Base-by-base conservation (phyloP, 2,888 invertebrate species). In the Sinelater perroti region DNA sequence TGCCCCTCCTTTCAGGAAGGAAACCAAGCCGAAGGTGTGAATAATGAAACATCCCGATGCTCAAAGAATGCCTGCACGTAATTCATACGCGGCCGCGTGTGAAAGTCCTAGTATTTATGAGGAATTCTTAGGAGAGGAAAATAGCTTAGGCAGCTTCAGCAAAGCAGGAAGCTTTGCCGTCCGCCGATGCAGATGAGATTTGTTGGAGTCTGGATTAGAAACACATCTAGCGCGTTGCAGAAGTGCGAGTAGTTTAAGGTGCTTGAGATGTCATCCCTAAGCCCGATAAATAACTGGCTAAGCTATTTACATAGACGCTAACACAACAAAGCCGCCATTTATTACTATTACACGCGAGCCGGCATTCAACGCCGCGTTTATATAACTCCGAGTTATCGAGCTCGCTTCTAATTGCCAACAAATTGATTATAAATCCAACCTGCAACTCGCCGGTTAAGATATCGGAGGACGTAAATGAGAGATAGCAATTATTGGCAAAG, bases 391-490 rank as follows among this genome's bases (percentile, higher is more conserved):
- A 49, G 21, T 45, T 47, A 30, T 46, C 44, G 47, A 54, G 35
- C 50, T 38, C 45, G 54, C 36, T 58, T 58, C 61, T 63, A 63
- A 63, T 63, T 63, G 60, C 57, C 54, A 51, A 56, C 63, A 60
- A 62, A 63, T 60, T 63, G 63, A 61, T 63, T 63, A 62, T 60
- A 61, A 57, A 60, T 60, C 52, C 51, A 54, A 57, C 40, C 31
- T 36, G 54, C 49, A 54, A 45, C n/a, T n/a, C n/a, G n/a, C 45
- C 47, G 55, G 57, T 54, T 61, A 61, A 58, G 54, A 59, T 54
- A 59, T 59, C 54, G 44, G 18, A 38, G 35, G 44, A 52, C 53
- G 18, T 31, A 50, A 59, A 40, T 24, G 40, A 20, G 59, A 44
- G 30, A 50, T 35, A 44, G 44, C 35, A 59, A 42, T 54, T 59